Evolutionary conservation across 2,113 vertebrate species (phyloP).

Genomic region (Prolemur simus): DNA sequence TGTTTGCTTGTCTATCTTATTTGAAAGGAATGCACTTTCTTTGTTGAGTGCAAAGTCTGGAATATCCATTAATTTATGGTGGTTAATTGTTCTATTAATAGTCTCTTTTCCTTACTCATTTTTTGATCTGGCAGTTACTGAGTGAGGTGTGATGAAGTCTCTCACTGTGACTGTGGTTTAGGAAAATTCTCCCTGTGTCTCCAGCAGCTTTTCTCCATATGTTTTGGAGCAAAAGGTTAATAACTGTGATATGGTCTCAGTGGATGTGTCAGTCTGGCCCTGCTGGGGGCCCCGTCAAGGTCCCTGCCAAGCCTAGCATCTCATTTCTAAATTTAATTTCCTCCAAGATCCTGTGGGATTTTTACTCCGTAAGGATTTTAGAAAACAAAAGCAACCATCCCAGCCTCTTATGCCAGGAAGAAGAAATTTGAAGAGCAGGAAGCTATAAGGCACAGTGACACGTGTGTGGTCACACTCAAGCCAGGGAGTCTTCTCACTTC

Average conservation of each 20-base stretch:
- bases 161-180: background rate
- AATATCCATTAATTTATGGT: rapidly evolving
- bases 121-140: background rate
- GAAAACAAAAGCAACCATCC: background rate
- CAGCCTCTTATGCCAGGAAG: background rate
- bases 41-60: rapidly evolving
- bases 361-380: background rate
- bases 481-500: rapidly evolving
- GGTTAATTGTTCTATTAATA: background rate
- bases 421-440: background rate
- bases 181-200: background rate
- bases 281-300: background rate
- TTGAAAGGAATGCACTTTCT: background rate
- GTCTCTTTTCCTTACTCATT: rapidly evolving
- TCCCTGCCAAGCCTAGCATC: background rate
- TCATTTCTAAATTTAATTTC: constrained; percentile 24
- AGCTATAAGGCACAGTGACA: rapidly evolving
- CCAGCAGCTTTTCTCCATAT: background rate
- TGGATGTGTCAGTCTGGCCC: background rate
- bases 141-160: background rate
- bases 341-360: background rate
- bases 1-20: background rate
- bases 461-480: rapidly evolving
- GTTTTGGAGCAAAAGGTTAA: constrained; percentile 31
- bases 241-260: background rate